A percentile compares a stretch with the other conserved stretches of the same genome.
Evolutionary conservation across 2,888 invertebrate genomes (phyloP).

Genomic region (Sclerodermus sp.): DNA sequence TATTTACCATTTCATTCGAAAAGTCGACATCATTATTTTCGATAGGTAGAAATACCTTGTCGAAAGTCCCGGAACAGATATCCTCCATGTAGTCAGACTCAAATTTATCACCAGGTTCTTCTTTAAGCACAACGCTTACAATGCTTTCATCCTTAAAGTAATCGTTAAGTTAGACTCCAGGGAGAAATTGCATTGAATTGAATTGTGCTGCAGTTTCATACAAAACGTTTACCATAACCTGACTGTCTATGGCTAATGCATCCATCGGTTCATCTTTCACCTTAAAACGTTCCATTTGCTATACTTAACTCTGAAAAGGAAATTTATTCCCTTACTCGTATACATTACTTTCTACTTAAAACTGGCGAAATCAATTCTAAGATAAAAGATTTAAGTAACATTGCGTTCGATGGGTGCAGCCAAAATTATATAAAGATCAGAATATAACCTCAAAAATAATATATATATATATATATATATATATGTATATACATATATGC

Average conservation of each 20-base stretch:
- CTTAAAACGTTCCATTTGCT: constrained; percentile 42
- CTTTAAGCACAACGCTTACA: constrained; percentile 50
- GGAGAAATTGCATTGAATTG: constrained; percentile 18
- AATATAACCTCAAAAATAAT: constrained; percentile 29
- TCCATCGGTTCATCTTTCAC: constrained; percentile 48
- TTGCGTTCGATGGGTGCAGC: constrained; percentile 21
- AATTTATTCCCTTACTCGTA: constrained; percentile 19
- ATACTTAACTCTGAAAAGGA: constrained; percentile 30
- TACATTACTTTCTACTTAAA: not conserved
- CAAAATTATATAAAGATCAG: constrained; percentile 14
- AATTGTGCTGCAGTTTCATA: constrained; percentile 35
- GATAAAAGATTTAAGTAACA: constrained; percentile 11
- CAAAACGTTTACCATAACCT: constrained; percentile 50
- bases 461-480: too few species aligned
- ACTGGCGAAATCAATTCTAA: constrained; percentile 5
- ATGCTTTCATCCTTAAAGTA: constrained; percentile 52
- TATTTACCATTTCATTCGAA: constrained; percentile 51
- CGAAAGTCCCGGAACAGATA: constrained; percentile 50
- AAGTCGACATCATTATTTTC: constrained; percentile 52
- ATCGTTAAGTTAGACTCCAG: constrained; percentile 35
- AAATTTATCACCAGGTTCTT: constrained; percentile 48
- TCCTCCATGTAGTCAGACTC: constrained; percentile 53
- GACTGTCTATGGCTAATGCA: constrained; percentile 43
- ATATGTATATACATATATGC: too few species aligned
- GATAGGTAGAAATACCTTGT: constrained; percentile 52